Evolutionary conservation across 2,888 invertebrate species (phyloP).

Genomic region (Spatulosminthurus flaviceps): DNA sequence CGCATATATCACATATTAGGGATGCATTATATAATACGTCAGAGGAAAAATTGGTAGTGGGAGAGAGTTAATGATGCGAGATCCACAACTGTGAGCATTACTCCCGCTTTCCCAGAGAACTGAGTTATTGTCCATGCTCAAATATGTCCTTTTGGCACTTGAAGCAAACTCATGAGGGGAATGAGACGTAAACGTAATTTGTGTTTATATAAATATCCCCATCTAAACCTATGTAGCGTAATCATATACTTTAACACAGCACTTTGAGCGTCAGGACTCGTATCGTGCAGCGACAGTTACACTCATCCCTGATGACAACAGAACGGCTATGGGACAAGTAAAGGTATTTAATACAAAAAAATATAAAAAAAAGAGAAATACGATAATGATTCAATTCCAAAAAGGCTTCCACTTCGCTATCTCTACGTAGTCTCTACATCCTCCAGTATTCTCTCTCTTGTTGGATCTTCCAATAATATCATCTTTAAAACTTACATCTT

Average conservation of each 20-base stretch:
- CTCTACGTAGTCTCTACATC: background rate
- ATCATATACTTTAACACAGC: background rate
- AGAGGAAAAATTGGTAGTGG: no score
- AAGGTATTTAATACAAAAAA: constrained; percentile 73
- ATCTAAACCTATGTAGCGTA: no score
- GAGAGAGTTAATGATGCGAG: no score
- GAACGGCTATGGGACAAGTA: constrained; percentile 91
- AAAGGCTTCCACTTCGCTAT: background rate
- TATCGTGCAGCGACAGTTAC: constrained; percentile 97
- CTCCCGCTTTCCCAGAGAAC: no score
- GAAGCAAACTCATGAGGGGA: background rate
- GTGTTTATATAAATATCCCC: background rate
- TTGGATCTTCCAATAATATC: no score
- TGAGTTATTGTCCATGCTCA: no score
- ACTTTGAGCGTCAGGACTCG: constrained; percentile 96
- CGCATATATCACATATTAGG: no score
- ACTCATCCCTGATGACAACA: constrained; percentile 91
- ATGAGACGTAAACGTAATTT: background rate
- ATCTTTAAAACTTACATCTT: no score
- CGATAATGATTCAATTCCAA: background rate
- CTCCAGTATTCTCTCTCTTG: background rate
- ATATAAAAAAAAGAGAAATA: background rate
- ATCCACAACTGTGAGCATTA: no score
- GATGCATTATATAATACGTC: no score
- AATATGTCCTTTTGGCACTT: no score